A percentile compares a stretch with the other conserved stretches of the same genome.
Conservation (phyloP, 2,797 vertebrate species). For the Spheniscus humboldti region DNA sequence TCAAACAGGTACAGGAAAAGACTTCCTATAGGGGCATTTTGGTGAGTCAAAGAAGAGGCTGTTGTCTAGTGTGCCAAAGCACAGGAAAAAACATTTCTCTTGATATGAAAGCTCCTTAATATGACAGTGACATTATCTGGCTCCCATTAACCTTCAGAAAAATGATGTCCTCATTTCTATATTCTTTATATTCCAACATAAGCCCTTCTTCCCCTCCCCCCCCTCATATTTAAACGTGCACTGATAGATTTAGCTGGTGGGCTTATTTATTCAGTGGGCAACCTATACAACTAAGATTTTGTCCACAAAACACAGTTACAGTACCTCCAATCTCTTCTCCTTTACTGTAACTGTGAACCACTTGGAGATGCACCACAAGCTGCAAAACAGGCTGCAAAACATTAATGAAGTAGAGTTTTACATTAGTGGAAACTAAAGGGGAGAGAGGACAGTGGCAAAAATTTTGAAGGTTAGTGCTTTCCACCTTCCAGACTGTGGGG, state of each 20-base stretch:
- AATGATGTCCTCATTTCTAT: not conserved
- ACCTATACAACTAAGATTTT: not conserved
- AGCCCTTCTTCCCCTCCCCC: not conserved
- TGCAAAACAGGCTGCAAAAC: not conserved
- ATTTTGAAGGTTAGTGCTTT: not conserved
- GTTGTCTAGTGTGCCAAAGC: not conserved
- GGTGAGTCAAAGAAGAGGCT: not conserved
- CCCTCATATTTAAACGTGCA: not conserved
- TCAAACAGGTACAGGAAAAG: not conserved
- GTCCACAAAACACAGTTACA: not conserved
- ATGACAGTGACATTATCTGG: not conserved
- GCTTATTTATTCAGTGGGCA: not conserved
- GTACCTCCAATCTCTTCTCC: not conserved
- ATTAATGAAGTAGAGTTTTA: not conserved
- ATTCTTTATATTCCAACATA: not conserved
- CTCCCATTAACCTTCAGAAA: not conserved
- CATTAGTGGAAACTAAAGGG: not conserved
- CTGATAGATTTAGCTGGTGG: not conserved
- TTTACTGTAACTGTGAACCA: not conserved
- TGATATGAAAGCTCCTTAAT: not conserved
- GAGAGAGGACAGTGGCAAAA: not conserved
- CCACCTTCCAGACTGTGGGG: not conserved
- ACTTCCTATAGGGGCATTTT: not conserved
- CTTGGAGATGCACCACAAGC: not conserved
- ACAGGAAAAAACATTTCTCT: not conserved